Evolutionary conservation across 2,888 invertebrate genomes (phyloP), one percentile per base, ranked within the genome.

Genomic region (Plutella xylostella): DNA sequence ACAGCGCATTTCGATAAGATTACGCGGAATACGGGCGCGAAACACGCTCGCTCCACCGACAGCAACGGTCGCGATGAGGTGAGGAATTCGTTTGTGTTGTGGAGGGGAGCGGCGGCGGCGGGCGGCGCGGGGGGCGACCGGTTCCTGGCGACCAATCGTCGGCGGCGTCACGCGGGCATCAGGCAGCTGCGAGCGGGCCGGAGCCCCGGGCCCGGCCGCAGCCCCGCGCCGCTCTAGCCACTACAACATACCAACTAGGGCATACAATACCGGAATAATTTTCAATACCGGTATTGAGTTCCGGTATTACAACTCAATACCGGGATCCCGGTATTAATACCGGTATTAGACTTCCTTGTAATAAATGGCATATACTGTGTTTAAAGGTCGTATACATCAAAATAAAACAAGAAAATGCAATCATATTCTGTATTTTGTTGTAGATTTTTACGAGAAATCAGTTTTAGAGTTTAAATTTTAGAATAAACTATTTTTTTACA

Each of bases 1-100:
- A 63, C 62, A 68, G 65, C 66, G 71, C 73, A 72, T 78, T 72
- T 72, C 66, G 82, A 80, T 79, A 80, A 79, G 78, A 82, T 79
- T 79, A 80, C 84, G 80, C 79, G 77, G 71, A 78, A 72, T 68
- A 70, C 68, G 67, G 61, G 66, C 63, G 60, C 65, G 59, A 50
- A 45, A 60, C 69, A 68, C 72, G 60, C 68, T 64, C 64, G 48
- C 19, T 48, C 63, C 63, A 68, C 68, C 80, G 76, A 68, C 77
- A 69, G 65, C 79, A 78, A 80, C 83, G 80, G 73, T 76, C 76
- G 72, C 70, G 69, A 66, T 73, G 66, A 72, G 64, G 68, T 71
- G 78, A 82, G 79, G 80, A 80, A 80, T 84, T 67, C 65, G 67
- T 69, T 68, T 78, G 78, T 76, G 76, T 70, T 68, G 63, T 25